Evolutionary conservation across 2,113 vertebrate species (phyloP).

Genomic region (Halichoerus grypus): DNA sequence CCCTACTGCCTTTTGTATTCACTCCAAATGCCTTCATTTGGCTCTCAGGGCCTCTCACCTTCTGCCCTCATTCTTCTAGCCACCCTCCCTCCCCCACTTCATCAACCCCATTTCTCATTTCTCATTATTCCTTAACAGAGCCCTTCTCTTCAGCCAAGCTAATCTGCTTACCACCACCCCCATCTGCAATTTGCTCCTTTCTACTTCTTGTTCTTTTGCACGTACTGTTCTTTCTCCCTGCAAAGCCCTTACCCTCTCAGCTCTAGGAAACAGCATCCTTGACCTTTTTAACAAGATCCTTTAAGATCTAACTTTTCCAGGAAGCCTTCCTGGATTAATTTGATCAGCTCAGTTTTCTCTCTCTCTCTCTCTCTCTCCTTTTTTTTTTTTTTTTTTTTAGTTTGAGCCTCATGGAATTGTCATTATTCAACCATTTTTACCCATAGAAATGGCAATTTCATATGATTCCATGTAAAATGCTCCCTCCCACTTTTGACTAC

Average conservation of each 20-base stretch:
- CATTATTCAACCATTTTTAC: neutral
- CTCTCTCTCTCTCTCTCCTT: neutral
- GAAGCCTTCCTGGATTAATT: conserved; percentile 74
- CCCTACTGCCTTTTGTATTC: conserved; percentile 80
- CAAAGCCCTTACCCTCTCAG: conserved; percentile 67
- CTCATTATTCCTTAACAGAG: conserved; percentile 78
- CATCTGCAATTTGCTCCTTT: conserved; percentile 70
- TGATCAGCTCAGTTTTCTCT: neutral
- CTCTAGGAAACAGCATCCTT: conserved; percentile 69
- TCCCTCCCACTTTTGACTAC: neutral
- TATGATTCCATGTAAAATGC: neutral
- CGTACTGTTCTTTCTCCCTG: conserved; percentile 68
- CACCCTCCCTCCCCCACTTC: conserved; percentile 60
- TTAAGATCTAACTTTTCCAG: conserved; percentile 72
- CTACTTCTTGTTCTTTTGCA: conserved; percentile 75
- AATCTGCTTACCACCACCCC: conserved; percentile 75
- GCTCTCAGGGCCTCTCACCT: conserved; percentile 75
- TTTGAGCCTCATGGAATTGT: neutral
- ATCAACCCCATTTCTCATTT: conserved; percentile 74
- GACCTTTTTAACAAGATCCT: conserved; percentile 64
- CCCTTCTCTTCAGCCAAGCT: conserved; percentile 65
- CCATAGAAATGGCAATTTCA: conserved; percentile 16
- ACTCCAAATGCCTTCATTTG: conserved; percentile 80
- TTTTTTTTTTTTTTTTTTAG: neutral
- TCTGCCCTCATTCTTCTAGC: conserved; percentile 76